These are phyloP conservation scores for Elephantulus edwardii DNA, from an alignment of 2,113 vertebrate species.

Conservation along the genomic window DNA sequence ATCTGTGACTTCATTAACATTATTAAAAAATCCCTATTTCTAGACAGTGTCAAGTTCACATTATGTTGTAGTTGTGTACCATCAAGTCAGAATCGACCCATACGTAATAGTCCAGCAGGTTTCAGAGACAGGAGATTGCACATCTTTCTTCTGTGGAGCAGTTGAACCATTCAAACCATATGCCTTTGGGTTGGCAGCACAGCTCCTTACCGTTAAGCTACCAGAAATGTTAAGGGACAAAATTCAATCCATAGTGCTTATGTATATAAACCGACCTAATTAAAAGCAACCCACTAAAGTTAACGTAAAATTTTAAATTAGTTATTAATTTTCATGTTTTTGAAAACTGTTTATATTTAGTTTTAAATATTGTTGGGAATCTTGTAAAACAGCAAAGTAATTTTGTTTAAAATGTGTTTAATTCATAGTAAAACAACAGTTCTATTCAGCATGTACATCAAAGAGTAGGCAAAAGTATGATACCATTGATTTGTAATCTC, in stretches of 20 bases:
- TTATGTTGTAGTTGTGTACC: no score
- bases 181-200: no score
- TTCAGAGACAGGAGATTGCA: no score
- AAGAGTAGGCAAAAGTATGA: background rate
- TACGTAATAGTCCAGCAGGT: no score
- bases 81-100: no score
- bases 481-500: background rate
- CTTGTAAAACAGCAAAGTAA: background rate
- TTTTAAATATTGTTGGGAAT: background rate
- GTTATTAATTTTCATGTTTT: constrained; percentile 9
- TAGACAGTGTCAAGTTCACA: background rate
- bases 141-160: no score
- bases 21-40: background rate
- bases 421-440: background rate
- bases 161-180: no score
- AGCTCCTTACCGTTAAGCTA: no score
- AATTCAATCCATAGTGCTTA: background rate
- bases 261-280: background rate
- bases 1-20: background rate
- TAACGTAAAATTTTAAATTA: background rate
- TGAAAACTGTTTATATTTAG: background rate
- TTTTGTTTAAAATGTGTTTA: background rate
- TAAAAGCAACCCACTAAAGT: background rate
- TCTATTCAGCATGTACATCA: background rate
- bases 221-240: background rate